These are phyloP conservation scores for Drosophila pseudoobscura DNA, from an alignment of 1,140 invertebrate genomes.

Conservation along the genomic window DNA sequence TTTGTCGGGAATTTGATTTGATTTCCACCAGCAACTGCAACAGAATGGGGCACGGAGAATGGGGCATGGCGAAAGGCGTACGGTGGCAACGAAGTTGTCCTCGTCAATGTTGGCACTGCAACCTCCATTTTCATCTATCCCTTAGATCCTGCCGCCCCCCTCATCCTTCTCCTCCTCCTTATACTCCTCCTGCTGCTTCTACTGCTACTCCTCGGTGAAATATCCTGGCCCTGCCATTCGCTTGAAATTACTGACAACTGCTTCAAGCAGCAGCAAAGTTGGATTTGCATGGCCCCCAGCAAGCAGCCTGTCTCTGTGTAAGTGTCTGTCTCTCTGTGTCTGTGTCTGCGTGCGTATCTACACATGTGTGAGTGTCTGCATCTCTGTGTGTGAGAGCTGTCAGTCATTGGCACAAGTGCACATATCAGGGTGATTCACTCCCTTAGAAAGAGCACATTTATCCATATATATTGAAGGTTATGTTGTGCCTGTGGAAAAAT, in stretches of 20 bases:
- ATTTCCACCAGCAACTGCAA: conserved; percentile 46
- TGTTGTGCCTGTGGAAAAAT: no score
- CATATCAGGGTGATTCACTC: conserved; percentile 45
- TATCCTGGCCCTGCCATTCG: conserved; percentile 41
- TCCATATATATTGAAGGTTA: no score
- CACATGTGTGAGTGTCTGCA: neutral
- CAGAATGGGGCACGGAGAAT: conserved; percentile 10
- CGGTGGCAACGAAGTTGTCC: conserved; percentile 34
- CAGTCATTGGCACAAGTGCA: conserved; percentile 74
- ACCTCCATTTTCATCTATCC: conserved; percentile 24
- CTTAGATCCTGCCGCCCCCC: conserved; percentile 2
- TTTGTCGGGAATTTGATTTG: conserved; percentile 73
- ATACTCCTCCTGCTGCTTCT: conserved; percentile 17
- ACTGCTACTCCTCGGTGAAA: conserved; percentile 29
- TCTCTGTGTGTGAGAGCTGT: conserved; percentile 33
- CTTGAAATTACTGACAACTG: conserved; percentile 64
- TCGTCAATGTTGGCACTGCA: conserved; percentile 47
- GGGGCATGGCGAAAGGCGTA: no score
- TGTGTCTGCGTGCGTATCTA: neutral
- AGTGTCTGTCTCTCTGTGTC: conserved; percentile 7
- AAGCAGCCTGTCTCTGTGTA: conserved; percentile 14
- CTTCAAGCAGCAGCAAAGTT: conserved; percentile 46
- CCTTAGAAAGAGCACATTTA: no score
- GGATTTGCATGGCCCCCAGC: conserved; percentile 62
- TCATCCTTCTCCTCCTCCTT: neutral